Evolutionary conservation across 1,140 invertebrate genomes (phyloP), one percentile per base, ranked within the genome.

Genomic region (Nymphalis io): DNA sequence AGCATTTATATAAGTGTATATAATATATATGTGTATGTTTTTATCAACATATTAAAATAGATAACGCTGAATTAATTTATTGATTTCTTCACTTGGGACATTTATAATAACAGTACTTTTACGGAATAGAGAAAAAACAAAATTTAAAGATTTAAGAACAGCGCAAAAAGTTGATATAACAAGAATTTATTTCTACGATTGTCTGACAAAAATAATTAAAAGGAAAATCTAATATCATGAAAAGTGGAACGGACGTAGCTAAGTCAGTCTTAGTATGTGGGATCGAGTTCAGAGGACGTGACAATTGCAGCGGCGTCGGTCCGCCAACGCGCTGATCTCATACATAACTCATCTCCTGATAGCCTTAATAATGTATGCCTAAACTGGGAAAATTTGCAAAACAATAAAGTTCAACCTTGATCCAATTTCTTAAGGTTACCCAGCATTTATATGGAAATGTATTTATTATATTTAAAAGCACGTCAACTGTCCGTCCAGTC

Each of bases 251-350:
- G 72, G 72, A 74, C 53, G 63, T 55, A 15, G 38, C 18, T 60
- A 59, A 68, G 46, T 12, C 46, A 51, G 33, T 42, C 39, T 20
- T 18, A 72, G 67, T 62, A 67, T 74, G 73, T 68, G 72, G 55
- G 75, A 78, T 78, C 70, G 66, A 74, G 51, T 79, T 75, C 70
- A 75, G 42, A 76, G 79, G 85, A 87, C 83, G 85, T 86, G 80
- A 84, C 85, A 89, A 88, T 87, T 87, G 85, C 65, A 70, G 78
- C 64, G 71, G 79, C 68, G 75, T 81, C 81, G 78, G 78, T 78
- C 79, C 79, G 75, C 78, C 82, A 73, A 75, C 74, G 70, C 67
- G 78, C 65, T 86, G 85, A 89, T 80, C 59, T 72, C 68, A 74
- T 67, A 62, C 48, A 60, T 51, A 76, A 68, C 67, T 72, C 66